Conservation (phyloP, 2,113 vertebrate species). For the Petroica traversi region DNA sequence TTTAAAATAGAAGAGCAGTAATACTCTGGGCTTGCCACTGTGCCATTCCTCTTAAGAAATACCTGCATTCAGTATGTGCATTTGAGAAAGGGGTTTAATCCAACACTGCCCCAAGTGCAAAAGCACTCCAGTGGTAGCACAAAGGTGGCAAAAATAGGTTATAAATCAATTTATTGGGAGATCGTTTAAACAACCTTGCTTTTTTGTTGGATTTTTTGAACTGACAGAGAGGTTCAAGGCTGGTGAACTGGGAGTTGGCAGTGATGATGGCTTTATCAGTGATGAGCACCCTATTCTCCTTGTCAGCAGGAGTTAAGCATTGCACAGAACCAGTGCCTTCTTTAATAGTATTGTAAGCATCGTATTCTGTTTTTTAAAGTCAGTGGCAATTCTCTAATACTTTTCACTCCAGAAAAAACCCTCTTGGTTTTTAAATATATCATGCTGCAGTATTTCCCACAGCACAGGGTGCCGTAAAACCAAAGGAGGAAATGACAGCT, state of each 20-base stretch:
- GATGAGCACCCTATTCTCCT: neutral
- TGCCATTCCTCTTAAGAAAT: neutral
- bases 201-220: neutral
- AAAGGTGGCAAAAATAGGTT: neutral
- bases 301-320: neutral
- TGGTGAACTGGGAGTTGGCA: neutral
- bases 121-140: neutral
- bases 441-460: neutral
- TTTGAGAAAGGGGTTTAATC: neutral
- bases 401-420: neutral
- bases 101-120: neutral
- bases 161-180: neutral
- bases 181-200: neutral
- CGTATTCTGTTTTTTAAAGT: neutral
- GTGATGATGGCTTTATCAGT: neutral
- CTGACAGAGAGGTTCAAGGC: neutral
- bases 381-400: neutral
- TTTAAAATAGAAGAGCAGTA: neutral
- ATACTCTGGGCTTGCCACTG: neutral
- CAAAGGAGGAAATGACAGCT: neutral
- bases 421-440: neutral
- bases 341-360: neutral
- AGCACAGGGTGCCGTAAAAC: neutral
- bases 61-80: fast-evolving
- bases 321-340: neutral